Evolutionary conservation across 2,113 vertebrate genomes (phyloP), one percentile per base, ranked within the genome.

Genomic region (Piaya cayana): DNA sequence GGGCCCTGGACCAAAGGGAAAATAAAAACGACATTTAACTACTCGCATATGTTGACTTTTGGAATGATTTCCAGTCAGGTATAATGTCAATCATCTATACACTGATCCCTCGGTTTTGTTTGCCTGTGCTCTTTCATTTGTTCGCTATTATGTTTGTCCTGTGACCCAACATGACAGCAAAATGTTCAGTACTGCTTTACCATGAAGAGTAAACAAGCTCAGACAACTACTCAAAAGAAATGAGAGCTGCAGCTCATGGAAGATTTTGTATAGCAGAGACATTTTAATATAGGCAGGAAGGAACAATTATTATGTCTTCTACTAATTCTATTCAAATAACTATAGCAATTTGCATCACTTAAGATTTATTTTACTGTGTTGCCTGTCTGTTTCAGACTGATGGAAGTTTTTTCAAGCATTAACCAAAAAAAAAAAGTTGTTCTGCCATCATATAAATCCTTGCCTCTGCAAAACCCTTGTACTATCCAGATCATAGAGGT

Each of bases 21-120:
- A 92, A 92, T 88, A 86, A 11, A 93, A 94, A 45, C 90, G 56
- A 67, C 79, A 64, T 90, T 87, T 93, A 96, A 90, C 85, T 83
- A 64, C 52, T 93, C 93, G 82, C 92, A 93, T 93, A 93, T 95
- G 95, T 71, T 93, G 93, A 91, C 88, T 90, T 95, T 81, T 94
- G 79, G 88, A 86, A 90, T 92, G 0, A 43, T 75, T 94, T 96
- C 43, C 76, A 90, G 68, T 59, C 85, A 92, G 50, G 84, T 83
- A 70, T 39, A 83, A 63, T 30, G 30, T 95, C 82, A 91, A 87
- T 56, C 43, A 59, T n/a, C 55, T 65, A 59, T 22, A 56, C 11
- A 16, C 34, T 75, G 76, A 90, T 72, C 56, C 37, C n/a, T 56
- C 19, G 22, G 29, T 75, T 96, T 88, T 83, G 59, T 83, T 88